Conservation (phyloP, 2,888 invertebrate genomes). For the Acleris emargana region DNA sequence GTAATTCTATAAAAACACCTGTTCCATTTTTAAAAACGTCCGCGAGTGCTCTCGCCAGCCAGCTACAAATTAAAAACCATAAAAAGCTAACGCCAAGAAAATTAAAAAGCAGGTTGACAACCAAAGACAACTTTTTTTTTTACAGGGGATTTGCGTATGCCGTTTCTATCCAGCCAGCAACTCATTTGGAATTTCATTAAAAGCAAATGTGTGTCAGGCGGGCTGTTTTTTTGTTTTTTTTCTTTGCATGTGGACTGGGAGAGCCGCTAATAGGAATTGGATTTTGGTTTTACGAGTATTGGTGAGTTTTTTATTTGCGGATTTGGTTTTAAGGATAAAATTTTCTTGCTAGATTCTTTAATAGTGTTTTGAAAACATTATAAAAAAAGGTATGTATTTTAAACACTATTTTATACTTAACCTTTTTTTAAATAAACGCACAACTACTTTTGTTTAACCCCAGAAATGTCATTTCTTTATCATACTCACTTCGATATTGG, state of each 20-base stretch:
- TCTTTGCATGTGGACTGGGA: neutral
- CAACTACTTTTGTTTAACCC: too few species aligned
- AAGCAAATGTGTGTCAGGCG: slow-evolving; percentile 23
- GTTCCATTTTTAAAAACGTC: too few species aligned
- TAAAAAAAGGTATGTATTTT: too few species aligned
- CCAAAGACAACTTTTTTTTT: neutral
- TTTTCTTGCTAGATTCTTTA: too few species aligned
- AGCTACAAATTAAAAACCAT: neutral
- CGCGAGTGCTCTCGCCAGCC: neutral
- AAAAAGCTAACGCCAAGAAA: neutral
- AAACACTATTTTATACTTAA: too few species aligned
- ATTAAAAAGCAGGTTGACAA: slow-evolving; percentile 1
- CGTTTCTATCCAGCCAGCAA: slow-evolving; percentile 14
- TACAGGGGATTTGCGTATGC: slow-evolving; percentile 10
- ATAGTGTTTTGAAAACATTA: too few species aligned
- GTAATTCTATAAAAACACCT: too few species aligned
- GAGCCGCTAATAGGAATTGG: slow-evolving; percentile 6
- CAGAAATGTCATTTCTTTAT: too few species aligned
- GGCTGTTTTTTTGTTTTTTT: slow-evolving; percentile 4
- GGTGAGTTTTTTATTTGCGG: slow-evolving; percentile 1
- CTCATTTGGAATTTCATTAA: slow-evolving; percentile 21
- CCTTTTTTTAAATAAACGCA: too few species aligned
- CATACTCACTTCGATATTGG: too few species aligned
- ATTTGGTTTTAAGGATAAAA: neutral
- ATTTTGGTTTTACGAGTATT: neutral